phyloP scores from a whole-genome alignment of 2,888 invertebrate species.

The Plagodis dolabraria region DNA sequence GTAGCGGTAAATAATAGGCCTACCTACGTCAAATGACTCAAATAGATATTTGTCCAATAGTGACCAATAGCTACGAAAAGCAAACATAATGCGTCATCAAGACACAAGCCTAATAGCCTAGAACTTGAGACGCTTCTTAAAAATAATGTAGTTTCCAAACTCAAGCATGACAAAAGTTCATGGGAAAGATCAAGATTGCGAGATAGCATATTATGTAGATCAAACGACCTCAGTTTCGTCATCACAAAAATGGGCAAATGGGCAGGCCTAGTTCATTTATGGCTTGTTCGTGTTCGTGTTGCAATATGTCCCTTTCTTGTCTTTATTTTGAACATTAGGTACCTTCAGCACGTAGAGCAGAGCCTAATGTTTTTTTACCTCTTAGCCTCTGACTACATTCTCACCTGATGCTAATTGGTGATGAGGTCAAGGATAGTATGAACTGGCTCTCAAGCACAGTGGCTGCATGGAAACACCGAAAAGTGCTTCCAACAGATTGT shows the following conservation, averaged over 20 bases:
- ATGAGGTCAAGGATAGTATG: too few relatives aligned
- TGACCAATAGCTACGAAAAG: neutral
- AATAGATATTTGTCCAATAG: too few relatives aligned
- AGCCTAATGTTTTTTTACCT: too few relatives aligned
- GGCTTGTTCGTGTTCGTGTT: conserved; percentile 22
- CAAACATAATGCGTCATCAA: neutral
- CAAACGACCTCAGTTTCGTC: conserved; percentile 23
- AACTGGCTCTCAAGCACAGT: too few relatives aligned
- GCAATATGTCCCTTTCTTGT: conserved; percentile 8
- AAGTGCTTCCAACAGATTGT: too few relatives aligned
- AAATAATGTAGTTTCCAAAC: neutral
- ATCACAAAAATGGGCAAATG: conserved; percentile 25
- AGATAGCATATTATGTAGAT: conserved; percentile 27
- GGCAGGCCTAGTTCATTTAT: conserved; percentile 27
- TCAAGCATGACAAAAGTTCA: conserved; percentile 14
- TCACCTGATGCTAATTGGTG: too few relatives aligned
- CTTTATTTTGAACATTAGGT: conserved; percentile 1
- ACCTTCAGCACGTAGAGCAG: too few relatives aligned
- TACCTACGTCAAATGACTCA: too few relatives aligned
- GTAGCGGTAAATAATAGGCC: too few relatives aligned
- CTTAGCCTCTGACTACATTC: too few relatives aligned
- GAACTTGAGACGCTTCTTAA: neutral
- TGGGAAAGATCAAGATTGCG: conserved; percentile 29
- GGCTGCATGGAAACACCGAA: too few relatives aligned
- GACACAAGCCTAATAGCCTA: neutral